Conservation (phyloP, 2,113 vertebrate species). For the Odontesthes bonariensis region DNA sequence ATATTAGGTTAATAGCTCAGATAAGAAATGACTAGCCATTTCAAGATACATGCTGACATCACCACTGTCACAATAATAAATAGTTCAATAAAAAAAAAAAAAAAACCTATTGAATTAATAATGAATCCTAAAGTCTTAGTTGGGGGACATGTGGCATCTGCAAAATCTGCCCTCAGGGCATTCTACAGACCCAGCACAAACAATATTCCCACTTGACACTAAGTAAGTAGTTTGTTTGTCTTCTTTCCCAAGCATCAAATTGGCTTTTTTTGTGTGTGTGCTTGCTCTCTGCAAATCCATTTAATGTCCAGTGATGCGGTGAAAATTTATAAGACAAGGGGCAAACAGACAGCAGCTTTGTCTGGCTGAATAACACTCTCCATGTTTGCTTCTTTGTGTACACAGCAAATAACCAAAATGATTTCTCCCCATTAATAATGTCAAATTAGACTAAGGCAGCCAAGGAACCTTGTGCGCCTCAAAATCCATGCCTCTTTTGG, state of each 20-base stretch:
- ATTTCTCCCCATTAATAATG: slow-evolving; percentile 17
- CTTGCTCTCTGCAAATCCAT: slow-evolving; percentile 14
- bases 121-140: slow-evolving; percentile 5
- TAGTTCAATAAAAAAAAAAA: slow-evolving; percentile 33
- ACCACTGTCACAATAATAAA: slow-evolving; percentile 13
- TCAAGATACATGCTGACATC: slow-evolving; percentile 20
- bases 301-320: slow-evolving; percentile 11
- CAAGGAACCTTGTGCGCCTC: slow-evolving; percentile 10
- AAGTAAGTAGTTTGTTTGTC: slow-evolving; percentile 42
- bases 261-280: slow-evolving; percentile 8
- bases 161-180: slow-evolving; percentile 6
- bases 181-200: background rate
- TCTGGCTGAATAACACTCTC: slow-evolving; percentile 32
- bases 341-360: slow-evolving; percentile 15
- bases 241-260: slow-evolving; percentile 11
- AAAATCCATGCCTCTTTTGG: slow-evolving; percentile 27
- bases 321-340: slow-evolving; percentile 23
- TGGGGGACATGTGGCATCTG: slow-evolving; percentile 17
- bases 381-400: slow-evolving; percentile 1
- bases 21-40: background rate
- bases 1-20: background rate
- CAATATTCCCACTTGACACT: slow-evolving; percentile 41
- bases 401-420: background rate
- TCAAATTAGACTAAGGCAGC: slow-evolving; percentile 15
- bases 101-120: slow-evolving; percentile 14